Evolutionary conservation across 2,888 invertebrate species (phyloP).

Genomic region (Odiellus spinosus): DNA sequence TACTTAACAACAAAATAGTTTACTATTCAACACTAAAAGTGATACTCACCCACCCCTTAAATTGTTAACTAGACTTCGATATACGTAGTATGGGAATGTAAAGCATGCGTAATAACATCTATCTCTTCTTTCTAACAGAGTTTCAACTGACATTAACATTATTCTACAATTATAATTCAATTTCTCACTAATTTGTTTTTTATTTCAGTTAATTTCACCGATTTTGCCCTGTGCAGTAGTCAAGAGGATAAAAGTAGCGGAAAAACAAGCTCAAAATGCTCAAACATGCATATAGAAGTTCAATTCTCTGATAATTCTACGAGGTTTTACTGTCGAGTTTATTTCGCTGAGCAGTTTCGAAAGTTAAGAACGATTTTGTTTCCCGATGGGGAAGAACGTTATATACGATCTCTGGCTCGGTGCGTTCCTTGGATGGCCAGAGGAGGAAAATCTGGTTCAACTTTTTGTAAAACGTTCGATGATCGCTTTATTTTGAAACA

Average conservation of each 20-base stretch:
- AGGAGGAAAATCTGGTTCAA: conserved; percentile 94
- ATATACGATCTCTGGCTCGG: conserved; percentile 65
- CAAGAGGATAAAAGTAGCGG: conserved; percentile 7
- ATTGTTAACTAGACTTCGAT: no score
- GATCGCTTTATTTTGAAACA: conserved; percentile 89
- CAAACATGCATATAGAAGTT: conserved; percentile 31
- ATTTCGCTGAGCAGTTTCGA: conserved; percentile 78
- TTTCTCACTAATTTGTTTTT: conserved; percentile 3
- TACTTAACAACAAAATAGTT: no score
- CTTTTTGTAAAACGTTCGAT: conserved; percentile 86
- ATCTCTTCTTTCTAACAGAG: no score
- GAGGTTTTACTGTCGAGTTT: conserved; percentile 72
- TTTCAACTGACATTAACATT: no score
- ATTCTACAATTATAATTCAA: neutral
- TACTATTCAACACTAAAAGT: no score
- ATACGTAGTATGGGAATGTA: no score
- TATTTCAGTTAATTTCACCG: conserved; percentile 5
- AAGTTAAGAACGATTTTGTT: conserved; percentile 48
- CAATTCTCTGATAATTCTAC: conserved; percentile 45
- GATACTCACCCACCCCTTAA: no score
- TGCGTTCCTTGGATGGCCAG: conserved; percentile 82
- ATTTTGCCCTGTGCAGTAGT: conserved; percentile 10
- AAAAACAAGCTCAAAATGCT: conserved; percentile 6
- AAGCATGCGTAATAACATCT: no score
- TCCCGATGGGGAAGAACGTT: conserved; percentile 51